Percentiles rank a stretch among this genome's conserved stretches.
Evolutionary conservation across 2,888 invertebrate genomes (phyloP).

Genomic region (Tenodera sinensis): DNA sequence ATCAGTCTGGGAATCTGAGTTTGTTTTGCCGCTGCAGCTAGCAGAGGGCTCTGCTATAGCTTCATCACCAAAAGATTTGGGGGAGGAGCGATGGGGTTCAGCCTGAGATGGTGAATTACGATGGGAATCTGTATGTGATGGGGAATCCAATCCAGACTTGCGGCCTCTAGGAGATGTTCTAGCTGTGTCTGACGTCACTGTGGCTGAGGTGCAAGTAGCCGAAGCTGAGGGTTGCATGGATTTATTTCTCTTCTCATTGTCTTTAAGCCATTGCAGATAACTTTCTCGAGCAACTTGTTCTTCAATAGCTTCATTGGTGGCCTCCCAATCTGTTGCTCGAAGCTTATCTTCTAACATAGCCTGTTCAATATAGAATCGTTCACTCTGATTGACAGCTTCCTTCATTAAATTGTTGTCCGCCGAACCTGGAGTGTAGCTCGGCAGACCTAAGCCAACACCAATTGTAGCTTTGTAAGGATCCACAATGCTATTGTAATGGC

Average conservation of each 20-base stretch:
- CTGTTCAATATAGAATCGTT: conserved; percentile 76
- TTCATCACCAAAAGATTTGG: too few species aligned
- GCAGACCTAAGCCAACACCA: conserved; percentile 80
- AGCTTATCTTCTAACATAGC: conserved; percentile 89
- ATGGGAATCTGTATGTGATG: too few species aligned
- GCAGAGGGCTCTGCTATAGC: too few species aligned
- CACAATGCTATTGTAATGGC: conserved; percentile 85
- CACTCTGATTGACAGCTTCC: conserved; percentile 73
- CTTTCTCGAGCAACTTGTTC: conserved; percentile 84
- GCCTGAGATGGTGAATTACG: too few species aligned
- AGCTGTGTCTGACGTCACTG: too few species aligned
- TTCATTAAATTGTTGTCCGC: conserved; percentile 67
- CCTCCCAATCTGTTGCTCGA: conserved; percentile 86
- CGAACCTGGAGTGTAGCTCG: conserved; percentile 71
- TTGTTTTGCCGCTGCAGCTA: too few species aligned
- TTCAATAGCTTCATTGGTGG: conserved; percentile 85
- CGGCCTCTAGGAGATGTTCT: too few species aligned
- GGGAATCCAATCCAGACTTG: too few species aligned
- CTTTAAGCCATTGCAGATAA: conserved; percentile 74
- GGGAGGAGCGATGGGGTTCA: too few species aligned
- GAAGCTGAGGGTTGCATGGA: conserved; percentile 34
- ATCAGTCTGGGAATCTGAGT: too few species aligned
- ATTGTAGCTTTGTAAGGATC: conserved; percentile 79
- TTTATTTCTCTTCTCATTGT: conserved; percentile 56
- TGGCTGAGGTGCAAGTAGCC: too few species aligned